phyloP scores from a whole-genome alignment of 2,113 vertebrate species.

The Antidorcas marsupialis region DNA sequence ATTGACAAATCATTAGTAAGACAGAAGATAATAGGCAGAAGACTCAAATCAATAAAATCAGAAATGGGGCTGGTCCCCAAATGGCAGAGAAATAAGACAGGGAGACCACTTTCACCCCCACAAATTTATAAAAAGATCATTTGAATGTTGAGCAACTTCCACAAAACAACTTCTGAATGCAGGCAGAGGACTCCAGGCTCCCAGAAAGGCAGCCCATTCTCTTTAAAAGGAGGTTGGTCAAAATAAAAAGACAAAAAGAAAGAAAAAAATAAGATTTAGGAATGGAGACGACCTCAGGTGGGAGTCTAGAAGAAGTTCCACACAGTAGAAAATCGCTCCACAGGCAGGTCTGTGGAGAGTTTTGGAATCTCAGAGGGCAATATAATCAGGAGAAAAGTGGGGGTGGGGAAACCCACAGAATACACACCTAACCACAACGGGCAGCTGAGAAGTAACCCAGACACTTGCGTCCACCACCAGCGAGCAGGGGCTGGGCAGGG shows the following conservation, averaged over 20 bases:
- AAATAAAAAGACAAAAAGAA: neutral
- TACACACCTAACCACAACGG: neutral
- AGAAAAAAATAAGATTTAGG: neutral
- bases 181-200: neutral
- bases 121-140: neutral
- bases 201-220: neutral
- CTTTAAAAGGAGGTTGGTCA: neutral
- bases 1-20: neutral
- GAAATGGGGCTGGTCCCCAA: neutral
- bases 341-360: neutral
- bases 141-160: neutral
- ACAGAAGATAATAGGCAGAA: neutral
- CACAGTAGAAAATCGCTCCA: neutral
- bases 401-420: neutral
- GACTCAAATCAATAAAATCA: neutral
- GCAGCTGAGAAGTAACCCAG: neutral
- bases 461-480: rapidly evolving
- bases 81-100: neutral
- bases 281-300: neutral
- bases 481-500: neutral
- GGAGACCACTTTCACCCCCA: neutral
- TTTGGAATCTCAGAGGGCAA: neutral
- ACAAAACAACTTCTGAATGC: neutral
- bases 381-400: neutral
- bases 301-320: neutral